These are phyloP conservation scores for Bombyx mori DNA, from an alignment of 1,140 invertebrate genomes.

Conservation along the genomic window ASM3026992v2 NC_085111.1:4552001-4552500, in stretches of 20 bases:
- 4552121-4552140: slow-evolving; percentile 28
- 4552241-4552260: slow-evolving; percentile 51
- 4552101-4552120: not conserved
- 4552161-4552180: slow-evolving; percentile 55
- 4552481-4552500: too few relatives aligned
- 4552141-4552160: slow-evolving; percentile 48
- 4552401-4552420: slow-evolving; percentile 25
- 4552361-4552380: slow-evolving; percentile 23
- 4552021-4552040: too few relatives aligned
- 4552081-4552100: too few relatives aligned
- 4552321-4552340: slow-evolving; percentile 10
- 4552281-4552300: slow-evolving; percentile 9
- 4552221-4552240: slow-evolving; percentile 61
- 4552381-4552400: slow-evolving; percentile 37
- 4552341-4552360: slow-evolving; percentile 17
- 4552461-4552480: too few relatives aligned
- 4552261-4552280: slow-evolving; percentile 32
- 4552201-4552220: slow-evolving; percentile 55
- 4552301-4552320: slow-evolving; percentile 8
- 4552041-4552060: too few relatives aligned
- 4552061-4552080: too few relatives aligned
- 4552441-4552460: too few relatives aligned
- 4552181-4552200: slow-evolving; percentile 51
- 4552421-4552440: not conserved
- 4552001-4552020: too few relatives aligned